Conservation (phyloP, 2,113 vertebrate species). For the Chrysochloris asiatica region DNA sequence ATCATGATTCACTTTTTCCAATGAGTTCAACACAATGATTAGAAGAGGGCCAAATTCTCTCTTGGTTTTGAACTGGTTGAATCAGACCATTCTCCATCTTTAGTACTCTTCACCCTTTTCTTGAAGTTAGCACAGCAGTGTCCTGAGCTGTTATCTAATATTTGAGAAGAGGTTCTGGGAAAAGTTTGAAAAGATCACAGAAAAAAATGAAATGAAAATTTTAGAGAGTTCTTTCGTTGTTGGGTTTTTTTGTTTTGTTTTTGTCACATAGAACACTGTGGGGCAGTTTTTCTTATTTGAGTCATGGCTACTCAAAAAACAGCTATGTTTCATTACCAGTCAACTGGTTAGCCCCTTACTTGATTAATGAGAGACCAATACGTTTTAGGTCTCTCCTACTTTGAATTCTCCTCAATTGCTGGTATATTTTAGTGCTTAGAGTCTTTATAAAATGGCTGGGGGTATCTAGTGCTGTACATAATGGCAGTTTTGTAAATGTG, state of each 20-base stretch:
- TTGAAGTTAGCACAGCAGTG: not conserved
- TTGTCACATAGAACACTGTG: not conserved
- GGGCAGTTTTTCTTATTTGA: not conserved
- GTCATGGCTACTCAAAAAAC: not conserved
- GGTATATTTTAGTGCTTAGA: not conserved
- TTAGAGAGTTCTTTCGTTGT: not conserved
- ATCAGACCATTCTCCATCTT: not conserved
- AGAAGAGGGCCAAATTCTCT: not conserved
- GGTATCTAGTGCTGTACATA: slow-evolving; percentile 45
- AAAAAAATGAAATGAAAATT: not conserved
- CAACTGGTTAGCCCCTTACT: not conserved
- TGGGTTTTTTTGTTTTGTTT: not conserved
- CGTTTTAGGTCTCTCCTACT: not conserved
- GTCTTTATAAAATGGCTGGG: slow-evolving; percentile 38
- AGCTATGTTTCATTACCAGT: not conserved
- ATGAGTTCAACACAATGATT: not conserved
- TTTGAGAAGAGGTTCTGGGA: not conserved
- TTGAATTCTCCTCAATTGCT: not conserved
- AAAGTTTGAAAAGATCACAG: not conserved
- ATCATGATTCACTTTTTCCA: not conserved
- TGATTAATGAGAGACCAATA: not conserved
- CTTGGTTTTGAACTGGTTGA: not conserved
- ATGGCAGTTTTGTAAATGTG: slow-evolving; percentile 46
- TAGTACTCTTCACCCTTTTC: not conserved
- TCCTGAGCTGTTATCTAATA: not conserved